Evolutionary conservation across 2,797 vertebrate species (phyloP).

Genomic region (Serranus cabrilla): DNA sequence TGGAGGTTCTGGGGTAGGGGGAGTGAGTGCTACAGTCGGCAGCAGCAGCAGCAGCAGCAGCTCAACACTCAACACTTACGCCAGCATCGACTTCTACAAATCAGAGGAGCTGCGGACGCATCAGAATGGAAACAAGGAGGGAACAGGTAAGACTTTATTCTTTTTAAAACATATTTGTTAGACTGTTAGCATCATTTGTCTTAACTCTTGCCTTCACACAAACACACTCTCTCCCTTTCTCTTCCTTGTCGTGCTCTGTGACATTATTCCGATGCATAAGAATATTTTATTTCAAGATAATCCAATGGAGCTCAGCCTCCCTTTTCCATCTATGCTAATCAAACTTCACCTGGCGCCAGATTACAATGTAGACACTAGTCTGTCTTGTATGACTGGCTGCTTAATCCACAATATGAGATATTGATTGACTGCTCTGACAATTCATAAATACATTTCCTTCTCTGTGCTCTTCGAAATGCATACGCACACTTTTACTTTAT

Average conservation of each 20-base stretch:
- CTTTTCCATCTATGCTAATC: constrained; percentile 54
- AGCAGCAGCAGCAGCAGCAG: constrained; percentile 64
- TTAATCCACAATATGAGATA: constrained; percentile 38
- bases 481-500: constrained; percentile 19
- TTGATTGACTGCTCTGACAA: constrained; percentile 29
- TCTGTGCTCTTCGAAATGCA: constrained; percentile 12
- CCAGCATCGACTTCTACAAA: constrained; percentile 91
- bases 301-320: constrained; percentile 46
- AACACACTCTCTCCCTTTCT: constrained; percentile 1
- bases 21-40: constrained; percentile 54
- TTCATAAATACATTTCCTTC: constrained; percentile 38
- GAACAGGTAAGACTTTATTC: constrained; percentile 76
- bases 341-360: constrained; percentile 71
- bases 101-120: constrained; percentile 84
- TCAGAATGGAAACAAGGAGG: constrained; percentile 84
- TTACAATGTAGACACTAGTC: constrained; percentile 52
- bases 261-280: constrained; percentile 36
- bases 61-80: constrained; percentile 82
- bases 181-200: neutral
- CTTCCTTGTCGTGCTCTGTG: constrained; percentile 1
- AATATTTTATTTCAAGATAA: constrained; percentile 55
- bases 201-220: constrained; percentile 5
- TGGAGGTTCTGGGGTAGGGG: constrained; percentile 66
- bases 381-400: constrained; percentile 48
- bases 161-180: neutral